A percentile compares a stretch with the other conserved stretches of the same genome.
Conservation (phyloP, 2,113 vertebrate genomes). For the Chionis minor region DNA sequence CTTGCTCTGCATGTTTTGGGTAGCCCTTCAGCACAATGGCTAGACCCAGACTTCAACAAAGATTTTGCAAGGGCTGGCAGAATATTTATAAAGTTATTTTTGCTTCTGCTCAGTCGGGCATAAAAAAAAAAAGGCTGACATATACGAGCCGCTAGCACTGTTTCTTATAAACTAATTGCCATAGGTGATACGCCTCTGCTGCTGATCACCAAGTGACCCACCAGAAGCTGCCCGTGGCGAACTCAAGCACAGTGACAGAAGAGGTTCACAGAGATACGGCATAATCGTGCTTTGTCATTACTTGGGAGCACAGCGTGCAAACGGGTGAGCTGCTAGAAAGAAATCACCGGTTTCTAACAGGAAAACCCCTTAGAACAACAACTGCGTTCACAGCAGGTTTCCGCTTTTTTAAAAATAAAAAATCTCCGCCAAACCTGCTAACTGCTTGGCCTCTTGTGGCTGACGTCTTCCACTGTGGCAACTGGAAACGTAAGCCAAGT, state of each 20-base stretch:
- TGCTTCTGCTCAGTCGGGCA: background rate
- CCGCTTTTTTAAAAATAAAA: too few relatives aligned
- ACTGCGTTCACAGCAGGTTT: background rate
- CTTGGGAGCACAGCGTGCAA: background rate
- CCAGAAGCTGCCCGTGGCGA: background rate
- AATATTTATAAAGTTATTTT: background rate
- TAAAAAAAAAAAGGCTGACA: background rate
- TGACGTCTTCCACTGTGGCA: background rate
- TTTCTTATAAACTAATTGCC: background rate
- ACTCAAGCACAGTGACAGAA: background rate
- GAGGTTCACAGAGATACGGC: background rate
- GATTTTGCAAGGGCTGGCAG: background rate
- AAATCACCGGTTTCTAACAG: background rate
- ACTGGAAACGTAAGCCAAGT: fast-evolving
- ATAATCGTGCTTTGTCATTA: background rate
- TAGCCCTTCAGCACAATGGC: background rate
- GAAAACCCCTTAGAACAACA: background rate
- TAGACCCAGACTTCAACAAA: background rate
- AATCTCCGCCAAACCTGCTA: background rate
- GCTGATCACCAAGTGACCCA: background rate
- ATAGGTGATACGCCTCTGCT: background rate
- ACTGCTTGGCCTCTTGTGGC: background rate
- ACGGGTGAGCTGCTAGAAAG: background rate
- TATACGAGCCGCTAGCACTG: background rate
- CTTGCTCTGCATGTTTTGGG: background rate